phyloP scores from a whole-genome alignment of 2,888 invertebrate species.

The Vannuccia rotundouncinata region DNA sequence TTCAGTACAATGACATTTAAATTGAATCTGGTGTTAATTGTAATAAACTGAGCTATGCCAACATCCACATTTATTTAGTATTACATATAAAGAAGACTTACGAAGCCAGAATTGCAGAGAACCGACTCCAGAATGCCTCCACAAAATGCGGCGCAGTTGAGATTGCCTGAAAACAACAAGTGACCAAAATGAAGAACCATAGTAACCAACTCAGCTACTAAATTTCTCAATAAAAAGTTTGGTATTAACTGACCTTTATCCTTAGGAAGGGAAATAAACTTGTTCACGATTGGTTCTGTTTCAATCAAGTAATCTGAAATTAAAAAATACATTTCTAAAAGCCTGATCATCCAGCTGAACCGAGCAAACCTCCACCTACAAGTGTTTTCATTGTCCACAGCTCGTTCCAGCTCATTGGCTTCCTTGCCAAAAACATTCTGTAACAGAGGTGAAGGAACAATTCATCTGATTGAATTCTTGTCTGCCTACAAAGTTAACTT shows the following conservation, averaged over 20 bases:
- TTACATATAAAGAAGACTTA: constrained; percentile 2
- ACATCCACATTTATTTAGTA: no score
- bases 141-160: constrained; percentile 96
- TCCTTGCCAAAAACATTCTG: constrained; percentile 90
- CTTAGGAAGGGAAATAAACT: constrained; percentile 91
- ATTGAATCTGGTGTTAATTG: no score
- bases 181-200: not conserved
- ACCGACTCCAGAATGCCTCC: constrained; percentile 96
- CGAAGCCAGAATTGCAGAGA: constrained; percentile 55
- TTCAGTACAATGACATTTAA: no score
- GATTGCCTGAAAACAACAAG: constrained; percentile 61
- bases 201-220: no score
- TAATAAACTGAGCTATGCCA: no score
- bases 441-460: no score
- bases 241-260: constrained; percentile 76
- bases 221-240: no score
- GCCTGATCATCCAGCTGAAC: not conserved
- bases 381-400: constrained; percentile 93
- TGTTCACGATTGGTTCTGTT: constrained; percentile 91
- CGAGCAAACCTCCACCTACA: constrained; percentile 57
- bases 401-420: constrained; percentile 94
- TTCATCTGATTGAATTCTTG: no score
- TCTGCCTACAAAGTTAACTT: no score
- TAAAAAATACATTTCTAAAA: constrained; percentile 17
- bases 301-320: constrained; percentile 81